Evolutionary conservation across 1,140 invertebrate species (phyloP), one percentile per base, ranked within the genome.

Genomic region (Drosophila insularis): DNA sequence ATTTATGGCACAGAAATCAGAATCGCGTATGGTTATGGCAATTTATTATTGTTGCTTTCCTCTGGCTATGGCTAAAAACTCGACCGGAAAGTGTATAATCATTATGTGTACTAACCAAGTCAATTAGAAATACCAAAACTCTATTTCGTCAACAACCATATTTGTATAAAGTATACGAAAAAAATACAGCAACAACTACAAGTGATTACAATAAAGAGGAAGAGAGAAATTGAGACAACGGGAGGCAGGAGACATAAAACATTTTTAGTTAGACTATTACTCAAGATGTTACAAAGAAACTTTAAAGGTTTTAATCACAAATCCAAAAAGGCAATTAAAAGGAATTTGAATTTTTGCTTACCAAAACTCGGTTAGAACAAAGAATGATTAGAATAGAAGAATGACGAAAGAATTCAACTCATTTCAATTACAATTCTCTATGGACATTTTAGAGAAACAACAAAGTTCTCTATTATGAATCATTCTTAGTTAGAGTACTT

Each of bases 1-100:
- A 86, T 86, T 86, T 86, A 86, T 87, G 75, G 68, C 79, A 71
- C 67, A 87, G 68, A 82, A 80, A 84, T 67, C 64, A 50, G 54
- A 79, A 82, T 71, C 64, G 35, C 74, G 65, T 68, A 54, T 80
- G 50, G 67, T 67, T 74, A 81, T 69, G 76, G 71, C 74, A 78
- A 81, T 79, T 86, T 81, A 71, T 79, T 81, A 66, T 79, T 31
- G 53, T 60, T 66, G 43, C 37, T 58, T 21, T 32, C 54, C 55
- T 35, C n/a, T 31, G 32, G 2, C 55, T 71, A 60, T 50, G 56
- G 21, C 27, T 14, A 56, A 54, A 46, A 46, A 63, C 40, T 62
- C 69, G 68, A 78, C 72, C 75, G 75, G 74, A 77, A 77, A 77
- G 71, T 74, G 62, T 59, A 50, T 50, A 87, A 86, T 78, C 78